A percentile compares a stretch with the other conserved stretches of the same genome.
Conservation (phyloP, 2,797 vertebrate genomes). For the Molothrus ater region DNA sequence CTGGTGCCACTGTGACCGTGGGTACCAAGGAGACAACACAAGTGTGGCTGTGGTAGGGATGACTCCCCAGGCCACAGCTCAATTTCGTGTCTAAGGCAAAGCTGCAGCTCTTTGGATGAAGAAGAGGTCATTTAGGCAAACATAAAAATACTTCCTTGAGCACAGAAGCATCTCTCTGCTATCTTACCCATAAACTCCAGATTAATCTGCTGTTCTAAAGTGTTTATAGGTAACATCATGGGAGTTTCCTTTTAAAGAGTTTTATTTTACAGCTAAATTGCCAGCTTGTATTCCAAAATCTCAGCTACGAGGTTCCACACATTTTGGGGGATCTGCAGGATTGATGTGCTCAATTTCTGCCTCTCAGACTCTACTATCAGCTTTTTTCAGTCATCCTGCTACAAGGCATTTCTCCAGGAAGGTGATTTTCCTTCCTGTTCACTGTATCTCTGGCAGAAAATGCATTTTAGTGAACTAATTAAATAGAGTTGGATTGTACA, state of each 20-base stretch:
- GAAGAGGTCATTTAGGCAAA: background rate
- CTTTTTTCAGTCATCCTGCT: background rate
- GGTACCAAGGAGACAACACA: background rate
- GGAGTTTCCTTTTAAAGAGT: background rate
- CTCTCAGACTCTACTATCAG: background rate
- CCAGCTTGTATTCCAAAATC: background rate
- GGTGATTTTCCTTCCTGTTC: background rate
- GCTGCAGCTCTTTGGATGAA: background rate
- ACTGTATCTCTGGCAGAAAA: background rate
- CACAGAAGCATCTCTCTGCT: background rate
- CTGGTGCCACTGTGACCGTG: rapidly evolving
- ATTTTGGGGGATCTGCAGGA: background rate
- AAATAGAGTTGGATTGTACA: background rate
- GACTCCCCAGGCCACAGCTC: background rate
- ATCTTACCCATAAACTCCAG: background rate
- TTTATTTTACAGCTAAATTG: background rate
- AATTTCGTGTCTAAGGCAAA: background rate
- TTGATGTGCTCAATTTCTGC: background rate
- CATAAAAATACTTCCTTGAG: background rate
- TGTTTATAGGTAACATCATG: background rate
- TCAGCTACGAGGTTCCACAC: background rate
- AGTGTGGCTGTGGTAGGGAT: rapidly evolving
- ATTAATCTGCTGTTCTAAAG: background rate
- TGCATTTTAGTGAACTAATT: background rate
- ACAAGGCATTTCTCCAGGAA: background rate